A percentile compares a stretch with the other conserved stretches of the same genome.
Evolutionary conservation across 2,888 invertebrate genomes (phyloP).

Genomic region (Calliphora vomitoria): DNA sequence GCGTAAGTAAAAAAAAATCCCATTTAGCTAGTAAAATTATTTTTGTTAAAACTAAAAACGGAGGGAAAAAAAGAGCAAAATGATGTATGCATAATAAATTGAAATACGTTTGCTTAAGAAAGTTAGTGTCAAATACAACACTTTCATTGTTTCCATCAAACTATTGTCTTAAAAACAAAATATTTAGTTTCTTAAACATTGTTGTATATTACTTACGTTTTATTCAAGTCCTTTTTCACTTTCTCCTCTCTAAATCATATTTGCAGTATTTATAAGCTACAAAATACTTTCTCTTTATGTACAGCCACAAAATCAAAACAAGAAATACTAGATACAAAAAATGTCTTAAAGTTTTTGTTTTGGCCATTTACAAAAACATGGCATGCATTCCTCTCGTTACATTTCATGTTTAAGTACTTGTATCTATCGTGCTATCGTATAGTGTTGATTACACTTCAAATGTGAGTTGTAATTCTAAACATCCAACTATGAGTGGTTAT

Average conservation of each 20-base stretch:
- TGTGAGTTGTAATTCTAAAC: neutral
- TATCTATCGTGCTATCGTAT: neutral
- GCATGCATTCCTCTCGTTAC: neutral
- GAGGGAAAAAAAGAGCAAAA: neutral
- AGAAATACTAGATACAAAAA: no score
- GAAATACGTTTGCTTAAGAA: no score
- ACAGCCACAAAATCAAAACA: neutral
- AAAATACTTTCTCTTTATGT: neutral
- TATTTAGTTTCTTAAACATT: neutral
- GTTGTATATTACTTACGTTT: no score
- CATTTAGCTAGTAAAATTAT: neutral
- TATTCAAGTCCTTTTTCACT: neutral
- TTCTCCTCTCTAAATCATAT: neutral
- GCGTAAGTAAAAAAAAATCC: no score
- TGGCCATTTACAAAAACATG: neutral
- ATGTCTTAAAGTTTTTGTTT: neutral
- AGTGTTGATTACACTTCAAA: conserved; percentile 12
- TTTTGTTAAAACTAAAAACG: neutral
- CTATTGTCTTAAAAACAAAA: neutral
- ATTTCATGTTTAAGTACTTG: neutral
- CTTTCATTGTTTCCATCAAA: no score
- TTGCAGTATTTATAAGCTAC: neutral
- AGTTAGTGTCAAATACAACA: no score
- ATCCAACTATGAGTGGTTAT: neutral
- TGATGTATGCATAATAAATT: neutral